phyloP scores from a whole-genome alignment of 23 tunicate genomes.

The Halocynthia roretzi region DNA sequence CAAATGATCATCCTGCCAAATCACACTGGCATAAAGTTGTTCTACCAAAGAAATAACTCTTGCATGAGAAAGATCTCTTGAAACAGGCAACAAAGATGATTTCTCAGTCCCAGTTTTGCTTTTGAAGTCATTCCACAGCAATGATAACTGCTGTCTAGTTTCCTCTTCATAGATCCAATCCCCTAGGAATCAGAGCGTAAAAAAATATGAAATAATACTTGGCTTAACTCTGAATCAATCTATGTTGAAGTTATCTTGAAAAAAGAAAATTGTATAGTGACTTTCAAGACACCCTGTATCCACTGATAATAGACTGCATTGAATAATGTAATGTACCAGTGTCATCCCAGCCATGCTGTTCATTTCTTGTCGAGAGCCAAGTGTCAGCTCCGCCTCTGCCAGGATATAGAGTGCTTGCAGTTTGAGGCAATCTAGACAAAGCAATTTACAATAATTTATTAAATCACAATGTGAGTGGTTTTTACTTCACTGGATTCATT shows the following conservation, averaged over 20 bases:
- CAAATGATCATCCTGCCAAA: slow-evolving; percentile 75
- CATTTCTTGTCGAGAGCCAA: slow-evolving; percentile 19
- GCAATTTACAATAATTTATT: neutral
- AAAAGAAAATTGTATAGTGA: neutral
- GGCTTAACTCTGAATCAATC: neutral
- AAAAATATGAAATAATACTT: neutral
- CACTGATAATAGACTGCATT: too few species aligned
- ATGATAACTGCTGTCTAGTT: slow-evolving; percentile 42
- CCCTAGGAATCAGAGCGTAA: neutral
- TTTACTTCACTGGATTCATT: too few species aligned
- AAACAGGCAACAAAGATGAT: slow-evolving; percentile 39
- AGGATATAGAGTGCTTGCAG: slow-evolving; percentile 27
- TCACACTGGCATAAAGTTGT: slow-evolving; percentile 64
- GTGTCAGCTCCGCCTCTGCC: slow-evolving; percentile 25
- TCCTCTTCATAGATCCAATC: slow-evolving; percentile 21
- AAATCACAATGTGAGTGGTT: too few species aligned
- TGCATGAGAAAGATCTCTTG: slow-evolving; percentile 63
- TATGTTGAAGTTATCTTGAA: neutral
- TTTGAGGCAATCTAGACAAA: slow-evolving; percentile 10
- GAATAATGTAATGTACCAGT: neutral
- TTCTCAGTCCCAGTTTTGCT: slow-evolving; percentile 68
- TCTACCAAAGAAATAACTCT: slow-evolving; percentile 48
- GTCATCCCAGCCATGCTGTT: slow-evolving; percentile 25
- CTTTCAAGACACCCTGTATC: neutral
- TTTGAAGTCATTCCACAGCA: slow-evolving; percentile 79